Base-by-base conservation (phyloP, 35 echinoderm and acorn worm genomes). In the Chiridota heheva region DNA sequence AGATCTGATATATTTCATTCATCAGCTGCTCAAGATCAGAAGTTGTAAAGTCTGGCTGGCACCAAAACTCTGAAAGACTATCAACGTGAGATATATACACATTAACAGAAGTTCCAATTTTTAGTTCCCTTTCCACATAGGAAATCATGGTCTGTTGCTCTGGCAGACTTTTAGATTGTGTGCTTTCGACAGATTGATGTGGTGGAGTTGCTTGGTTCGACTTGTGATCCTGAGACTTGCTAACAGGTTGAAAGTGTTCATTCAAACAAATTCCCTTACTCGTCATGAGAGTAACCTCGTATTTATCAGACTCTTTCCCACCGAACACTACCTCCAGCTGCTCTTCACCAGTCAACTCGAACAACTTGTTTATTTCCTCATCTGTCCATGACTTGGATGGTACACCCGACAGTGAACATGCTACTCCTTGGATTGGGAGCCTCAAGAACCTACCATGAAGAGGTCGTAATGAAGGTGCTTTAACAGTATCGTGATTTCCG, bases 61-160 rank as follows among this genome's bases (percentile, higher is more conserved):
- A 93, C 78, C 79, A 93, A 38, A 93, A 77, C 38, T 93, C 85
- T 20, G 18, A 76, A 4, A 86, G 49, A 63, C 65, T 83, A 57
- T 84, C 73, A 39, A 88, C 81, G 56, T 93, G 85, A 7, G 90
- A 83, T 20, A 93, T 67, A 36, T 83, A 93, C 1, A 93, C 85
- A 75, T 67, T 33, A 17, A 88, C 36, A 34, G 43, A n/a, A 16
- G 75, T 25, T 31, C 75, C 75, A 26, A 78, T 57, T 39, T 62
- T 78, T 42, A 78, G 42, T n/a, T 78, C 75, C 17, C 75, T 78
- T 43, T 78, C 75, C 33, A 24, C 47, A 58, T 40, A 78, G 29
- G 53, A 5, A 18, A 29, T 20, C 2, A 6, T 8, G 1, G 1
- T 46, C 5, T 60, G 75, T 60, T 58, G 75, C 2, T 33, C 31